These are phyloP conservation scores for Myanophis thanlyinensis DNA, from an alignment of 2,113 vertebrate genomes.

Conservation along the genomic window DNA sequence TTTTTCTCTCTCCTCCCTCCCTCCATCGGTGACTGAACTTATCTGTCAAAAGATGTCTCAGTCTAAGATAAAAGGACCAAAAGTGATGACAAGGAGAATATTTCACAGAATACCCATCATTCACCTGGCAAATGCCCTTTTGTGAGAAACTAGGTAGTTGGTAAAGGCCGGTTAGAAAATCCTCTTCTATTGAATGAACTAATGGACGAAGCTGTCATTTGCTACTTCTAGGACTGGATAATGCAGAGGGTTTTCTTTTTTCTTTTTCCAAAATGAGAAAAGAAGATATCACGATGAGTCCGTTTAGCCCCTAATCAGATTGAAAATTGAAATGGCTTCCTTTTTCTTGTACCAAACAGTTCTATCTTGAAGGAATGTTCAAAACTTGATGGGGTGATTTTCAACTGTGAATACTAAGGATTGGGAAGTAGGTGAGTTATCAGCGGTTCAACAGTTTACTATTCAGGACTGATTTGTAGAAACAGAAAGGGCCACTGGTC, in stretches of 20 bases:
- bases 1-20: conserved; percentile 19
- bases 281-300: conserved; percentile 47
- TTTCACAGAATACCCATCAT: conserved; percentile 76
- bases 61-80: conserved; percentile 59
- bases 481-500: neutral
- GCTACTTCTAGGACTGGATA: conserved; percentile 53
- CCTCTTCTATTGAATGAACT: conserved; percentile 55
- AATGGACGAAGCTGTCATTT: conserved; percentile 57
- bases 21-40: conserved; percentile 57
- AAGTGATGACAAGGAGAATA: conserved; percentile 76
- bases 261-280: neutral
- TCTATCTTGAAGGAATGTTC: conserved; percentile 27
- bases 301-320: conserved; percentile 52
- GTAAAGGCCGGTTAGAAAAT: conserved; percentile 57
- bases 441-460: neutral
- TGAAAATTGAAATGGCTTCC: conserved; percentile 46
- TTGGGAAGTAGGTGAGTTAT: neutral
- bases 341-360: conserved; percentile 38
- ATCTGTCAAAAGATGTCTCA: conserved; percentile 64
- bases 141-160: conserved; percentile 69
- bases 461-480: neutral
- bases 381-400: conserved; percentile 10
- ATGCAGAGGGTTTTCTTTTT: conserved; percentile 28
- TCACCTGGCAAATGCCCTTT: conserved; percentile 74
- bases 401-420: neutral